Percentiles rank a stretch among this genome's conserved stretches.
Evolutionary conservation across 2,797 vertebrate genomes (phyloP).

Genomic region (Sardinella longiceps): DNA sequence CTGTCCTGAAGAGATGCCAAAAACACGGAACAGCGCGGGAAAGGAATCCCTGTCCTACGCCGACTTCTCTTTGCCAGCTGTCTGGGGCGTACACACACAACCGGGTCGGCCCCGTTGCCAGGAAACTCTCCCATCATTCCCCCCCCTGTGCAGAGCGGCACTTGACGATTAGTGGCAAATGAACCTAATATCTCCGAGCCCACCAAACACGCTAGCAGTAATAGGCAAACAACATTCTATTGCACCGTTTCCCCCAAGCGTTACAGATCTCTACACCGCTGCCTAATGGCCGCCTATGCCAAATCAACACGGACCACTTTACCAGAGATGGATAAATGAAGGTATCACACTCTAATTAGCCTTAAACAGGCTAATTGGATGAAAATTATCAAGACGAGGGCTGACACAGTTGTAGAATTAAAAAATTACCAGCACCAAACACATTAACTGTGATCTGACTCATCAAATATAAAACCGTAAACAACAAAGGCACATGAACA

Average conservation of each 20-base stretch:
- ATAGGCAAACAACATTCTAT: slow-evolving; percentile 42
- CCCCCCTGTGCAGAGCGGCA: slow-evolving; percentile 11
- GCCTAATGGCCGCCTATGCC: slow-evolving; percentile 37
- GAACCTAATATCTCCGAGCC: slow-evolving; percentile 42
- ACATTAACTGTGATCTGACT: slow-evolving; percentile 38
- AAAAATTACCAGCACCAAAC: slow-evolving; percentile 38
- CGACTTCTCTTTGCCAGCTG: slow-evolving; percentile 29
- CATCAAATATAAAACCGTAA: slow-evolving; percentile 1
- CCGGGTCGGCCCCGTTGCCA: slow-evolving; percentile 13
- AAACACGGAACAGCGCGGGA: background rate
- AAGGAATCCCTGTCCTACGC: background rate
- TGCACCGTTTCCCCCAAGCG: slow-evolving; percentile 44
- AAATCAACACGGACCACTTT: slow-evolving; percentile 44
- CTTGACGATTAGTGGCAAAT: slow-evolving; percentile 36
- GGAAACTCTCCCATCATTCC: slow-evolving; percentile 23
- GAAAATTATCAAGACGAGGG: slow-evolving; percentile 33
- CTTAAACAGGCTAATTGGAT: slow-evolving; percentile 53
- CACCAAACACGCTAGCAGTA: slow-evolving; percentile 8
- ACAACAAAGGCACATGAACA: slow-evolving; percentile 17
- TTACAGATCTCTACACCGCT: slow-evolving; percentile 39
- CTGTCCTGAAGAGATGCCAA: background rate
- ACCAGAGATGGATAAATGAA: slow-evolving; percentile 48
- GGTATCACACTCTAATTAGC: slow-evolving; percentile 41
- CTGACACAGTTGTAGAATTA: slow-evolving; percentile 42
- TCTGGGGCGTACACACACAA: background rate